These are phyloP conservation scores for Mellilla xanthometata DNA, from an alignment of 2,888 invertebrate species.

Conservation along the genomic window DNA sequence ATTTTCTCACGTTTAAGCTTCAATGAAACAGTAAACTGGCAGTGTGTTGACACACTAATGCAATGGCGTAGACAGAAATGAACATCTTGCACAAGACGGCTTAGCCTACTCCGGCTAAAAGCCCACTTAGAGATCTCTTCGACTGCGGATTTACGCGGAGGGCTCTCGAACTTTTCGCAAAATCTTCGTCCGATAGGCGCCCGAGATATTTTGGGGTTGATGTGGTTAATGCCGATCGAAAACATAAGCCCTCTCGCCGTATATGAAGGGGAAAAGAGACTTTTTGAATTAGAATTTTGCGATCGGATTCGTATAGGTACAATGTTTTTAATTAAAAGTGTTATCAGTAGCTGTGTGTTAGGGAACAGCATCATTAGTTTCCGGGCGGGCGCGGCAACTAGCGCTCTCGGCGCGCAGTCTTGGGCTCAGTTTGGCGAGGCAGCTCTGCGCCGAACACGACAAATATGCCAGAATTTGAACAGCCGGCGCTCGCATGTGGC, in stretches of 20 bases:
- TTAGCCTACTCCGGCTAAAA: slow-evolving; percentile 79
- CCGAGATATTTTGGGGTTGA: slow-evolving; percentile 56
- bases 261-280: slow-evolving; percentile 2
- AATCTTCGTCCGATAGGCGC: slow-evolving; percentile 62
- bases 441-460: slow-evolving; percentile 55
- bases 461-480: slow-evolving; percentile 76
- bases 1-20: slow-evolving; percentile 21
- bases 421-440: slow-evolving; percentile 46
- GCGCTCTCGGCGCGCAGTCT: slow-evolving; percentile 44
- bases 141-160: slow-evolving; percentile 70
- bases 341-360: slow-evolving; percentile 33
- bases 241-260: slow-evolving; percentile 26
- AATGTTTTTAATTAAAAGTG: slow-evolving; percentile 45
- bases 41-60: slow-evolving; percentile 37
- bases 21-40: slow-evolving; percentile 25
- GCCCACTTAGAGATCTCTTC: slow-evolving; percentile 80
- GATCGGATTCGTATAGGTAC: slow-evolving; percentile 1
- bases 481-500: slow-evolving; percentile 67
- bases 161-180: slow-evolving; percentile 65
- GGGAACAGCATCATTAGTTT: slow-evolving; percentile 49
- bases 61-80: slow-evolving; percentile 68
- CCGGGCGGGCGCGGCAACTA: slow-evolving; percentile 35
- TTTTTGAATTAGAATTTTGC: not conserved
- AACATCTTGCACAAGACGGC: slow-evolving; percentile 74
- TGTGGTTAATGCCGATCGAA: slow-evolving; percentile 36